Conservation (phyloP, 2,113 vertebrate species). For the Tamias sibiricus region DNA sequence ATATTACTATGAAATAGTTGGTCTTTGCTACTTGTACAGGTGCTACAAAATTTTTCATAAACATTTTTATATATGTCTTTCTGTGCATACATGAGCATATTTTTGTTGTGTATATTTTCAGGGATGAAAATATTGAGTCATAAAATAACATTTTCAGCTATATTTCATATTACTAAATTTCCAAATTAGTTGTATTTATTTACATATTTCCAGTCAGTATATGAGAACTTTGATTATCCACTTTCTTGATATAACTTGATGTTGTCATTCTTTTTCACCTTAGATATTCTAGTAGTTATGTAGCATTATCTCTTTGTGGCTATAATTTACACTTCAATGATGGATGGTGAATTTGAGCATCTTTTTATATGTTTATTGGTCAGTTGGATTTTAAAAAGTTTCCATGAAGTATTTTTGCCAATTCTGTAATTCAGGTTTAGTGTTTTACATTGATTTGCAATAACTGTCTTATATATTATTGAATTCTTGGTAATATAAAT, state of each 20-base stretch:
- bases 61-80: not conserved
- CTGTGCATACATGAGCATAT: not conserved
- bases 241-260: not conserved
- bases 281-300: not conserved
- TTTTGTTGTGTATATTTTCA: not conserved
- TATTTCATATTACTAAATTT: not conserved
- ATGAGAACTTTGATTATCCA: not conserved
- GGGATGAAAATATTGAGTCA: not conserved
- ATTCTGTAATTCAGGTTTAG: not conserved
- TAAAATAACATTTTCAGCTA: not conserved
- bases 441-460: not conserved
- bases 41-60: not conserved
- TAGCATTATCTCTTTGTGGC: not conserved
- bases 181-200: not conserved
- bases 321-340: not conserved
- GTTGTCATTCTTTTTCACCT: not conserved
- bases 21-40: not conserved
- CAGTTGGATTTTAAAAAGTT: not conserved
- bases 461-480: not conserved
- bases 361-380: not conserved
- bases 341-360: not conserved
- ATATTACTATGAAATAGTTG: not conserved
- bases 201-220: not conserved
- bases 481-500: not conserved
- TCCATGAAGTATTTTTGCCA: not conserved